phyloP scores from a whole-genome alignment of 2,888 invertebrate genomes.

The Folsomia candida region DNA sequence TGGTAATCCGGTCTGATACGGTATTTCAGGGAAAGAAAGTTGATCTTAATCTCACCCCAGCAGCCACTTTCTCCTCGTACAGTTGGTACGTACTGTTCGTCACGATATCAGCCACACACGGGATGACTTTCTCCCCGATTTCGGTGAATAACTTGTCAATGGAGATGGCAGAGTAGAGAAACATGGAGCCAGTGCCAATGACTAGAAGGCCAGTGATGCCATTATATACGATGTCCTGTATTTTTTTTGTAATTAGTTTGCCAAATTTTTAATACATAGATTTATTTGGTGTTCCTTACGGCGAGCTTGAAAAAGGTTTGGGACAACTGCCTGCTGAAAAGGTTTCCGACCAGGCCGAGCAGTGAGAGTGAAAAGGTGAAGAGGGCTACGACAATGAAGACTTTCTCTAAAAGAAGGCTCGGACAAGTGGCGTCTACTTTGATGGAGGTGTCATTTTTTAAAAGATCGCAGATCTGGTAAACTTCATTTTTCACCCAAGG shows the following conservation, averaged over 20 bases:
- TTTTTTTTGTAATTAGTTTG: no score
- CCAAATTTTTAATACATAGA: no score
- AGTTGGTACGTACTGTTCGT: background rate
- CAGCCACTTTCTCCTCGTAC: constrained; percentile 5
- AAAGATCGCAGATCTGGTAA: constrained; percentile 2
- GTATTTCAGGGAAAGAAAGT: background rate
- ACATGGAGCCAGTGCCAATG: background rate
- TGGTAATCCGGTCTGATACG: no score
- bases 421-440: background rate
- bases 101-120: background rate
- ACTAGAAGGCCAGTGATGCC: background rate
- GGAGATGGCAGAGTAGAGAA: background rate
- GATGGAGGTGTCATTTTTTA: background rate
- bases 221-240: constrained; percentile 1
- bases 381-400: background rate
- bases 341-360: background rate
- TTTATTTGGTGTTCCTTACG: no score
- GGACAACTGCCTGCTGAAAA: constrained; percentile 7
- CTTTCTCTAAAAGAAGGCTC: background rate
- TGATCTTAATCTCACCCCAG: constrained; percentile 1
- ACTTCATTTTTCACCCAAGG: constrained; percentile 11
- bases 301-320: background rate
- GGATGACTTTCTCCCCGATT: background rate
- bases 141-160: constrained; percentile 2
- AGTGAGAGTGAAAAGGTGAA: background rate